phyloP scores from a whole-genome alignment of 2,797 vertebrate genomes.

The Pipistrellus kuhlii region DNA sequence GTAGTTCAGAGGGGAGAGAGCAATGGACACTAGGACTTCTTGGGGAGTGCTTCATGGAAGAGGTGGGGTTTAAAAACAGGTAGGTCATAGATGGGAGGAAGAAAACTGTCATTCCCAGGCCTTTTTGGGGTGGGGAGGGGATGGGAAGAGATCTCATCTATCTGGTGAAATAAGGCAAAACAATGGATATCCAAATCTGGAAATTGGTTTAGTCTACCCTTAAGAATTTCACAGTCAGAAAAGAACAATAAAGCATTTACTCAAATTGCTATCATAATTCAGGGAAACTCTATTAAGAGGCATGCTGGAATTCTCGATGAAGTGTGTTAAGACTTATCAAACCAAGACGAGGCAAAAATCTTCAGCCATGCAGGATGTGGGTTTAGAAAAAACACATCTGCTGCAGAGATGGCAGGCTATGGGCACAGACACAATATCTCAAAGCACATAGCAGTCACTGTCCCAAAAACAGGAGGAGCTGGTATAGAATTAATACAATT shows the following conservation, averaged over 20 bases:
- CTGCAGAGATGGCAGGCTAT: neutral
- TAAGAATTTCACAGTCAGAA: slow-evolving; percentile 72
- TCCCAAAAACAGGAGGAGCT: neutral
- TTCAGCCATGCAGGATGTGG: neutral
- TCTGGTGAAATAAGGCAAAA: slow-evolving; percentile 72
- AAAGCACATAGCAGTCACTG: neutral
- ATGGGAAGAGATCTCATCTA: slow-evolving; percentile 41
- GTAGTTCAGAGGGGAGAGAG: neutral
- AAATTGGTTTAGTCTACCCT: slow-evolving; percentile 71
- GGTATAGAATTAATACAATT: neutral
- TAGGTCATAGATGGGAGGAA: slow-evolving; percentile 23
- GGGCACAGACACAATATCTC: neutral
- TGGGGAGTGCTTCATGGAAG: slow-evolving; percentile 42
- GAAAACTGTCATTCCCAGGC: slow-evolving; percentile 46
- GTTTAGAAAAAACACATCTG: neutral
- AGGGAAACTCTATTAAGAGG: slow-evolving; percentile 69
- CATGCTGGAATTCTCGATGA: slow-evolving; percentile 45
- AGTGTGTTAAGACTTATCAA: slow-evolving; percentile 53
- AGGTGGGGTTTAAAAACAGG: slow-evolving; percentile 33
- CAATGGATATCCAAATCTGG: slow-evolving; percentile 63
- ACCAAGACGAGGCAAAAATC: slow-evolving; percentile 29
- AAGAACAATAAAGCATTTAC: slow-evolving; percentile 70
- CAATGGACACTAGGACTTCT: neutral
- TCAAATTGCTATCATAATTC: slow-evolving; percentile 79
- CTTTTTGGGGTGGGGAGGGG: neutral